Evolutionary conservation across 1,140 invertebrate genomes (phyloP).

Genomic region (Heliconius hewitsoni): DNA sequence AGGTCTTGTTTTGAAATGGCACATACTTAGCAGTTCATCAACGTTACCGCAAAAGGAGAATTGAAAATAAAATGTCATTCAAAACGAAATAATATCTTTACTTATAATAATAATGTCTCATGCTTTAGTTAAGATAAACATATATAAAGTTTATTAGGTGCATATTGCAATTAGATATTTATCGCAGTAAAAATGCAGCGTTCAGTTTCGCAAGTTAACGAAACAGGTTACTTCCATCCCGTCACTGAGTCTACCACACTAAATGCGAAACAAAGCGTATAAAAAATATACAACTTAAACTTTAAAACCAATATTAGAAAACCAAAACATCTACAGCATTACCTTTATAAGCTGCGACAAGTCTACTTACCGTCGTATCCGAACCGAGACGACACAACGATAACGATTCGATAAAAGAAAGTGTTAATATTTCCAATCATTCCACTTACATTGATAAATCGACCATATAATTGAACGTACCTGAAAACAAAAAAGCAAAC

Average conservation of each 20-base stretch:
- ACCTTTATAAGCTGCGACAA: not conserved
- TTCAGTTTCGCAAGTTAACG: too few relatives aligned
- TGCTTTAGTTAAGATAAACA: too few relatives aligned
- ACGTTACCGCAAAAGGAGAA: not conserved
- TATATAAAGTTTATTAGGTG: too few relatives aligned
- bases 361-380: not conserved
- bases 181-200: too few relatives aligned
- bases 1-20: conserved; percentile 7
- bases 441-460: conserved; percentile 29
- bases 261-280: too few relatives aligned
- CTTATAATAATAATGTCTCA: too few relatives aligned
- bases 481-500: conserved; percentile 59
- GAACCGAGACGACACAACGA: not conserved
- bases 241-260: too few relatives aligned
- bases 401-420: conserved; percentile 21
- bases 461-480: conserved; percentile 46
- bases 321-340: not conserved
- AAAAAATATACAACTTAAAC: not conserved
- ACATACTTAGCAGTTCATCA: not conserved
- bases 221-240: too few relatives aligned
- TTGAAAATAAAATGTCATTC: not conserved
- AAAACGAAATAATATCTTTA: not conserved
- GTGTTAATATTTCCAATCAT: conserved; percentile 10
- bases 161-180: too few relatives aligned
- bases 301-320: not conserved